phyloP scores from a whole-genome alignment of 2,113 vertebrate genomes.

The Platichthys stellatus region DNA sequence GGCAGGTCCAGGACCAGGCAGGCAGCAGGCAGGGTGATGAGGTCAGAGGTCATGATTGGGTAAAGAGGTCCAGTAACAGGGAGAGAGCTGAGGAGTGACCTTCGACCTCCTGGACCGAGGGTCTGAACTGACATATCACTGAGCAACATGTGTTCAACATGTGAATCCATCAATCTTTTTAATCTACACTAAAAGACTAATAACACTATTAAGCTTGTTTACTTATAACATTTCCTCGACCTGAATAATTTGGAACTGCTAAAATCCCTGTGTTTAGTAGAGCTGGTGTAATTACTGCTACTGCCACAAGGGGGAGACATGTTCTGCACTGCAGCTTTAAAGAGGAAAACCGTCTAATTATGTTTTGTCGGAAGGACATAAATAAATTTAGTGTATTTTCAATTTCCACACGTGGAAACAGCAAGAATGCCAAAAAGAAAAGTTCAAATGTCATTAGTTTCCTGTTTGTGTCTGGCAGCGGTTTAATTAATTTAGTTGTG shows the following conservation, averaged over 20 bases:
- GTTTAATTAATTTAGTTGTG: no score
- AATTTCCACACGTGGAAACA: no score
- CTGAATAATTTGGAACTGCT: not conserved
- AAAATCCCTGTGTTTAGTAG: not conserved
- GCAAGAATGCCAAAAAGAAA: no score
- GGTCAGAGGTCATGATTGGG: slow-evolving; percentile 29
- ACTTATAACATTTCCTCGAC: not conserved
- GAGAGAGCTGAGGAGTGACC: no score
- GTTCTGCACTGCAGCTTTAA: not conserved
- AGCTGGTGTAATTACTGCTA: not conserved
- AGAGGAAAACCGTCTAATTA: not conserved
- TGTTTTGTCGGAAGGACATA: not conserved
- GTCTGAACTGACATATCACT: not conserved
- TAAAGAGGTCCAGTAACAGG: not conserved
- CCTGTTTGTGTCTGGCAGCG: no score
- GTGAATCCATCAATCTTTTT: no score
- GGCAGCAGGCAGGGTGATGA: slow-evolving; percentile 2
- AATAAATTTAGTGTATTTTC: not conserved
- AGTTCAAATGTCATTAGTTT: no score
- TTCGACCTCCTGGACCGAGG: no score
- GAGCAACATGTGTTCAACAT: not conserved
- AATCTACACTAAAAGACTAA: no score
- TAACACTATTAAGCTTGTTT: no score
- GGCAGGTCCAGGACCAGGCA: slow-evolving; percentile 34
- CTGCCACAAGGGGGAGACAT: not conserved